A percentile compares a stretch with the other conserved stretches of the same genome.
These are phyloP conservation scores for Puffinus mauretanicus DNA, from an alignment of 2,113 vertebrate species.

Conservation along the genomic window DNA sequence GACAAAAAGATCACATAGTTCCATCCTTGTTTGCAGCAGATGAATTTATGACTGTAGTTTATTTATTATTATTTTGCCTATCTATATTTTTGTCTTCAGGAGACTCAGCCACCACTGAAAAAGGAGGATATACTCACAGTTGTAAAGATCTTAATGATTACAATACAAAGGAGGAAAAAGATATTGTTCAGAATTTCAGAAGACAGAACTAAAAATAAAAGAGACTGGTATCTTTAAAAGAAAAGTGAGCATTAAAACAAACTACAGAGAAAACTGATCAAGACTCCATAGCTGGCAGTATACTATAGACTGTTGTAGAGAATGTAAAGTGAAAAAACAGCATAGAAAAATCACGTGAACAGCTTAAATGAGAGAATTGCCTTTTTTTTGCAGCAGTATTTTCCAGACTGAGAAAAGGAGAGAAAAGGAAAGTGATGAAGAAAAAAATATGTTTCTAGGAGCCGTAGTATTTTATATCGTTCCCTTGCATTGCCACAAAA, in stretches of 20 bases:
- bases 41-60: neutral
- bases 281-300: neutral
- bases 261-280: neutral
- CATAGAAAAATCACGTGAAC: neutral
- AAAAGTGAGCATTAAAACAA: neutral
- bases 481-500: neutral
- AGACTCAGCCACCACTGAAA: neutral
- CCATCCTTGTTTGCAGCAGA: neutral
- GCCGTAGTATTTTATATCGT: neutral
- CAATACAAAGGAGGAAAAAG: neutral
- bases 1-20: neutral
- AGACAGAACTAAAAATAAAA: neutral
- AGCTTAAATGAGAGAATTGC: neutral
- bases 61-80: neutral
- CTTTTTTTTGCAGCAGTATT: neutral
- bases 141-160: neutral
- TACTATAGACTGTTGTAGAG: neutral
- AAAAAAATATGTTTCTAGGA: neutral
- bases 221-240: neutral
- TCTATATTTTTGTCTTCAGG: neutral
- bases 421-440: neutral
- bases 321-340: neutral
- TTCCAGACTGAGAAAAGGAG: neutral
- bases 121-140: neutral
- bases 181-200: neutral